Percentiles rank a stretch among this genome's conserved stretches.
Evolutionary conservation across 64 coral and sea anemone species (phyloP).

Genomic region (Dendronephthya gigantea): DNA sequence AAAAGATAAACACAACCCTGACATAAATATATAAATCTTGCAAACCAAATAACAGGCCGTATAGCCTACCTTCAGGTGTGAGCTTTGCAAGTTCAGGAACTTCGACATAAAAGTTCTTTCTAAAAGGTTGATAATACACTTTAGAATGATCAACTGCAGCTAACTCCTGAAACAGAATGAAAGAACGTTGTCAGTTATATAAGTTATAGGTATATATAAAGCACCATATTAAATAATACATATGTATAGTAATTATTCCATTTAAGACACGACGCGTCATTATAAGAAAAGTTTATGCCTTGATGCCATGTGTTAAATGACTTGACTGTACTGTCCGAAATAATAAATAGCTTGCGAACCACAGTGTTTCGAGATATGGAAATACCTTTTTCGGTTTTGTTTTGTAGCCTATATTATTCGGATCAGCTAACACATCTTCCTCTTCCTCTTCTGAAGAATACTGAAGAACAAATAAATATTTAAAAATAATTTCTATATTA

Average conservation of each 20-base stretch:
- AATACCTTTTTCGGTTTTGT: constrained; percentile 96
- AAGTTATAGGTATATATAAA: background rate
- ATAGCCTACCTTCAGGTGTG: constrained; percentile 81
- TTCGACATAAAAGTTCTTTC: constrained; percentile 92
- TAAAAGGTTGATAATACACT: constrained; percentile 77
- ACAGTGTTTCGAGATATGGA: background rate
- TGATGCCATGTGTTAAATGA: too few relatives aligned
- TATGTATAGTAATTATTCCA: too few relatives aligned
- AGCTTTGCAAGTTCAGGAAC: constrained; percentile 88
- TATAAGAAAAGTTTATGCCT: too few relatives aligned
- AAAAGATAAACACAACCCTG: too few relatives aligned
- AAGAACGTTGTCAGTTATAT: background rate
- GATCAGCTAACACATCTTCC: constrained; percentile 74
- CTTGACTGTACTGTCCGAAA: too few relatives aligned
- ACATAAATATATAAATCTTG: too few relatives aligned
- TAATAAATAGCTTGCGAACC: too few relatives aligned
- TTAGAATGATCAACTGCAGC: constrained; percentile 85
- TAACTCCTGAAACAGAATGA: constrained; percentile 49
- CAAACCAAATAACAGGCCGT: too few relatives aligned
- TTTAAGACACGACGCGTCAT: too few relatives aligned
- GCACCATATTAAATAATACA: background rate
- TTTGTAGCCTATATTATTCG: constrained; percentile 75
- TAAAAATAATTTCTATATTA: too few relatives aligned
- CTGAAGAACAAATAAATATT: constrained; percentile 21
- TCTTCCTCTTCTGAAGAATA: constrained; percentile 88